phyloP scores from a whole-genome alignment of 2,888 invertebrate species.

The Pemphredon lugubris region DNA sequence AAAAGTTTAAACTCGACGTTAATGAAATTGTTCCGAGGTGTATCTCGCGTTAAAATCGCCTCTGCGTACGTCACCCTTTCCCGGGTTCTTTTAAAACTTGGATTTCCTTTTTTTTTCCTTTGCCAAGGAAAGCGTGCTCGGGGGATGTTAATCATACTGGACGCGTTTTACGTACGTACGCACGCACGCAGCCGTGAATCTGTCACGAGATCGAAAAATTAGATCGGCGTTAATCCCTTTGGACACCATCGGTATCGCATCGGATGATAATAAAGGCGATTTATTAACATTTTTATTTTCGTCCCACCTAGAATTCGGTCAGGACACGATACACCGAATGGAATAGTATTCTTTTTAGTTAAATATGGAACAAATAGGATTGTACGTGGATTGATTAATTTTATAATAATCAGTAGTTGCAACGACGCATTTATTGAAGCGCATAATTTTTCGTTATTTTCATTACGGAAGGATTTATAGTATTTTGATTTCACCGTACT shows the following conservation, averaged over 20 bases:
- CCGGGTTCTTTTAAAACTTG: conserved; percentile 17
- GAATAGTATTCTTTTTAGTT: too few relatives aligned
- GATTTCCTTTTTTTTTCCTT: conserved; percentile 21
- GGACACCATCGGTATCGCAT: conserved; percentile 17
- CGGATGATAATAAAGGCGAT: conserved; percentile 12
- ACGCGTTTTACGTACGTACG: conserved; percentile 51
- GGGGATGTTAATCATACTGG: conserved; percentile 68
- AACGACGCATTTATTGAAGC: too few relatives aligned
- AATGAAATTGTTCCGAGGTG: conserved; percentile 65
- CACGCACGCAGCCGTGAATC: conserved; percentile 4
- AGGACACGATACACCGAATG: too few relatives aligned
- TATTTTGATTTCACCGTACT: too few relatives aligned
- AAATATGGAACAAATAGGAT: too few relatives aligned
- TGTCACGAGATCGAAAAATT: conserved; percentile 45
- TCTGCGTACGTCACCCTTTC: conserved; percentile 23
- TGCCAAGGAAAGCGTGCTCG: conserved; percentile 66
- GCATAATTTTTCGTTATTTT: too few relatives aligned
- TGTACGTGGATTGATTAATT: too few relatives aligned
- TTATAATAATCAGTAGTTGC: too few relatives aligned
- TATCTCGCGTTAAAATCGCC: conserved; percentile 48
- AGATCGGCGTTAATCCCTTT: conserved; percentile 8
- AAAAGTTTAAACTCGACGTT: conserved; percentile 62
- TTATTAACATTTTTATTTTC: conserved; percentile 4
- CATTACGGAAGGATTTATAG: too few relatives aligned
- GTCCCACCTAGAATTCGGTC: neutral